Evolutionary conservation across 1,140 invertebrate genomes (phyloP).

Genomic region (Procambarus clarkii): DNA sequence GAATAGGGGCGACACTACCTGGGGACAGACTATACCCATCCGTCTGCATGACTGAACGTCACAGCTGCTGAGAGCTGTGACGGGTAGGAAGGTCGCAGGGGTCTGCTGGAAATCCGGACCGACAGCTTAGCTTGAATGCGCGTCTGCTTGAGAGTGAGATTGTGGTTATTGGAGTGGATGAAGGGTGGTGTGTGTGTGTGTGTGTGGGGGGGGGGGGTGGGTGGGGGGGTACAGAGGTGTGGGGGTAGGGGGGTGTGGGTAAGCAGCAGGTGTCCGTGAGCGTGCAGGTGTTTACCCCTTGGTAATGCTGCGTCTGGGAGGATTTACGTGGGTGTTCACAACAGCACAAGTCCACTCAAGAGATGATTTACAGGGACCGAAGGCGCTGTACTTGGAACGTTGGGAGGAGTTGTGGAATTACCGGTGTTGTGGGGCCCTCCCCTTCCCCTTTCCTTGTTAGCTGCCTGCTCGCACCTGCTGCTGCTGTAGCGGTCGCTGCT

Average conservation of each 20-base stretch:
- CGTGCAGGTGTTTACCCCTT: background rate
- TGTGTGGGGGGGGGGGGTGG: no score
- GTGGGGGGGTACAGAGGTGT: background rate
- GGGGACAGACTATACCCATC: no score
- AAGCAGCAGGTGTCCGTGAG: no score
- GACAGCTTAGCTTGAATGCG: no score
- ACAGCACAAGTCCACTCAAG: no score
- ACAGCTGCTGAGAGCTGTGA: no score
- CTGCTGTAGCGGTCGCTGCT: no score
- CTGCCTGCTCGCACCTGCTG: no score
- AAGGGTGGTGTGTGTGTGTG: background rate
- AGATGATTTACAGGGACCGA: background rate
- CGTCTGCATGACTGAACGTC: no score
- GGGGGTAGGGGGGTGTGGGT: background rate
- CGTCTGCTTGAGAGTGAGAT: slow-evolving; percentile 40
- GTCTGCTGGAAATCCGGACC: no score
- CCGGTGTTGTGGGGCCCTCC: background rate
- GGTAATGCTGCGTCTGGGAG: background rate
- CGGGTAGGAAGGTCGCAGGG: no score
- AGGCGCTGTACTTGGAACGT: background rate
- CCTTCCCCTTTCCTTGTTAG: background rate
- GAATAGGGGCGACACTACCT: no score
- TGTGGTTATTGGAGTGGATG: slow-evolving; percentile 24
- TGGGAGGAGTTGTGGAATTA: background rate
- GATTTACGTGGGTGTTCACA: background rate